These are phyloP conservation scores for Anastatus disparis DNA, from an alignment of 1,140 invertebrate species.

Conservation along the genomic window DNA sequence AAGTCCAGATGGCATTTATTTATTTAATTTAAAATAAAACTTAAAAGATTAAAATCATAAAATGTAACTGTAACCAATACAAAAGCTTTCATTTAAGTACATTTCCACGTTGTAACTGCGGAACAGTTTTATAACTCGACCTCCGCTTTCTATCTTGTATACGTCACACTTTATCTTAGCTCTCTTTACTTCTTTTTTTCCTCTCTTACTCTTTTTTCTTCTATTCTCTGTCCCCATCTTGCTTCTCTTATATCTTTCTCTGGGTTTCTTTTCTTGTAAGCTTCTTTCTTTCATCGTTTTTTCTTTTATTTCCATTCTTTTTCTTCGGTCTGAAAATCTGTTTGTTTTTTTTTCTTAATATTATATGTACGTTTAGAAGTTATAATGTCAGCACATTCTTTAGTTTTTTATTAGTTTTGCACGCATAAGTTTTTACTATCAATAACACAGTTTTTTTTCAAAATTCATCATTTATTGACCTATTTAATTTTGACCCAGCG, in stretches of 20 bases:
- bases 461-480: too few species aligned
- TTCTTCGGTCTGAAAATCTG: too few species aligned
- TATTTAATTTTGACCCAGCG: too few species aligned
- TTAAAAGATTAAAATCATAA: not conserved
- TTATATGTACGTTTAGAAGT: not conserved
- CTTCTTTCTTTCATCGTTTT: not conserved
- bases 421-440: not conserved
- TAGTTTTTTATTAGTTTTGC: constrained; percentile 16
- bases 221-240: not conserved
- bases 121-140: constrained; percentile 32
- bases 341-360: too few species aligned
- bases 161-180: constrained; percentile 30
- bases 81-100: not conserved
- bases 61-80: not conserved
- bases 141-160: constrained; percentile 10
- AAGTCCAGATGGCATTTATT: not conserved
- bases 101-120: not conserved
- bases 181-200: not conserved
- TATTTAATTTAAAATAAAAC: constrained; percentile 3
- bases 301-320: constrained; percentile 12
- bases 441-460: not conserved
- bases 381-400: not conserved
- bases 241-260: not conserved
- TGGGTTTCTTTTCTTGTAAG: not conserved
- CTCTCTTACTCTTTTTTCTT: not conserved